phyloP scores from a whole-genome alignment of 1,140 invertebrate genomes.

The Linepithema humile region DNA sequence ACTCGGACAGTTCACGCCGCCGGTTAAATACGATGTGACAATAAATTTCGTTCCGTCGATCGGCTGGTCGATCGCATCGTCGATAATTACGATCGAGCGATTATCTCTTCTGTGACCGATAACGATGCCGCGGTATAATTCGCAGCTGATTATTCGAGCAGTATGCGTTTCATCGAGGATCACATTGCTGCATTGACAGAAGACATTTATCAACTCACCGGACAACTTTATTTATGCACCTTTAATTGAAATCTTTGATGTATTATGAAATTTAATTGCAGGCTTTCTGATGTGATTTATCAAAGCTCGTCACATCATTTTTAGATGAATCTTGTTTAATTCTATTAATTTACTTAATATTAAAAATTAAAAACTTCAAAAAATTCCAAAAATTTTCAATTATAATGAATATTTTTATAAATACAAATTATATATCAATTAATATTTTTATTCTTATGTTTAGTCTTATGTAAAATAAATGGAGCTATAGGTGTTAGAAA shows the following conservation, averaged over 20 bases:
- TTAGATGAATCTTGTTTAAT: background rate
- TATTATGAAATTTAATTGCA: constrained; percentile 1
- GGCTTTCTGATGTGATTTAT: background rate
- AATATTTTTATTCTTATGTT: background rate
- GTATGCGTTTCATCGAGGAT: constrained; percentile 47
- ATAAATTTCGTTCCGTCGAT: constrained; percentile 73
- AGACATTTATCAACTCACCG: constrained; percentile 46
- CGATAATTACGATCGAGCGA: constrained; percentile 60
- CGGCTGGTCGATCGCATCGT: constrained; percentile 61
- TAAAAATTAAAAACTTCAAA: background rate
- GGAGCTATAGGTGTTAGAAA: background rate
- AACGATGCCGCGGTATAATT: constrained; percentile 49
- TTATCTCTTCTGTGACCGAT: constrained; percentile 51
- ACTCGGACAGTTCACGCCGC: constrained; percentile 73
- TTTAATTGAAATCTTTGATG: constrained; percentile 34
- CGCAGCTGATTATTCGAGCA: constrained; percentile 42
- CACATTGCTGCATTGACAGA: constrained; percentile 22
- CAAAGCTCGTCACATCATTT: background rate
- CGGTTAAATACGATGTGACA: constrained; percentile 73
- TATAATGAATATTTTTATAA: no score
- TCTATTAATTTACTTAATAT: background rate
- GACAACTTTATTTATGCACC: constrained; percentile 22
- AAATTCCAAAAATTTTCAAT: no score
- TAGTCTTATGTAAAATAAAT: background rate
- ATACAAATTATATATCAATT: no score